Conservation (phyloP, 2,888 invertebrate genomes). For the Ceratothoa steindachneri region DNA sequence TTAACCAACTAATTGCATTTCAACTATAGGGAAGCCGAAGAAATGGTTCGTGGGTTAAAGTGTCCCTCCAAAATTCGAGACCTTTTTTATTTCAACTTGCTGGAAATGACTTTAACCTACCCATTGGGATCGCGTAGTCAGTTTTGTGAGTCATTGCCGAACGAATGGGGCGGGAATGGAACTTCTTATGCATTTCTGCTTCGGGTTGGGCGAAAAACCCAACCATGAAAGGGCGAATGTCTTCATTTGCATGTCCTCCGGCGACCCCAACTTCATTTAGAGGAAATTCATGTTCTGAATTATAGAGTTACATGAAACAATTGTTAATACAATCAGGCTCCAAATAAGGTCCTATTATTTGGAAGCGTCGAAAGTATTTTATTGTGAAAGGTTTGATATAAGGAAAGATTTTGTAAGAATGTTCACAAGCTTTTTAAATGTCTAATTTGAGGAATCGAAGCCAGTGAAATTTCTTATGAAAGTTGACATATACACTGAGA, state of each 20-base stretch:
- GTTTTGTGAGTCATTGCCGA: background rate
- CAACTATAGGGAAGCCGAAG: too few relatives aligned
- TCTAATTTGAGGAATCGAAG: too few relatives aligned
- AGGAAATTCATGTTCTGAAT: slow-evolving; percentile 66
- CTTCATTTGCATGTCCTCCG: slow-evolving; percentile 66
- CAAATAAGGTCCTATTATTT: background rate
- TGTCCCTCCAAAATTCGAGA: too few relatives aligned
- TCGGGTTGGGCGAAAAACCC: slow-evolving; percentile 61
- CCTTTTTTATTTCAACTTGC: too few relatives aligned
- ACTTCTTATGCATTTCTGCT: too few relatives aligned
- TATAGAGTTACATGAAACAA: slow-evolving; percentile 23
- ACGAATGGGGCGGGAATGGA: background rate
- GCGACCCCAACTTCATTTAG: slow-evolving; percentile 80
- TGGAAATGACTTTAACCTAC: too few relatives aligned
- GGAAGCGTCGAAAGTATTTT: background rate
- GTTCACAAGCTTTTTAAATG: too few relatives aligned
- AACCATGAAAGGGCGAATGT: slow-evolving; percentile 86
- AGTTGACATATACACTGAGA: too few relatives aligned
- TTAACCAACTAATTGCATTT: too few relatives aligned
- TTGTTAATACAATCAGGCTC: background rate
- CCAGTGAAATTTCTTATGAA: too few relatives aligned
- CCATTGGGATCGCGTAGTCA: background rate
- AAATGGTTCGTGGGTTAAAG: too few relatives aligned
- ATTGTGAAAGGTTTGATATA: background rate
- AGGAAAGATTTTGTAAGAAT: background rate